A percentile compares a stretch with the other conserved stretches of the same genome.
Evolutionary conservation across 2,888 invertebrate species (phyloP).

Genomic region (Leptinotarsa rubiginosa): DNA sequence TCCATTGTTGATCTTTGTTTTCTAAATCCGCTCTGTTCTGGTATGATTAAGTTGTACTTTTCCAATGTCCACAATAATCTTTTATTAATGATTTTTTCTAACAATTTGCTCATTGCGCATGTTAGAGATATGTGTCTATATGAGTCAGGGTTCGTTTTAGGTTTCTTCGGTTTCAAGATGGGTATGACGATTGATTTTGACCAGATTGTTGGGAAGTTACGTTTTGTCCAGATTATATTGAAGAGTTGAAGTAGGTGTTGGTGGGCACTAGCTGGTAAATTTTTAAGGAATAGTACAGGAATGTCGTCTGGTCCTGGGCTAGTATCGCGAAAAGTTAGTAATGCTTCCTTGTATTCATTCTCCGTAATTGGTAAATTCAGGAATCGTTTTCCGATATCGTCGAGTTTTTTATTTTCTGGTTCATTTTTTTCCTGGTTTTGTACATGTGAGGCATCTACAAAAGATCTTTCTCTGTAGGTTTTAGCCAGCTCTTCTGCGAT

Average conservation of each 20-base stretch:
- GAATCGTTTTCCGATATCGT: not conserved
- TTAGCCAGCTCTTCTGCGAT: constrained; percentile 10
- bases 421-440: not conserved
- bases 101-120: constrained; percentile 29
- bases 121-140: constrained; percentile 41
- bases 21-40: constrained; percentile 37
- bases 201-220: constrained; percentile 31
- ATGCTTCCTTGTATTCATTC: constrained; percentile 19
- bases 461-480: constrained; percentile 16
- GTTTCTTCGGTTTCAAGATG: constrained; percentile 33
- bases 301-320: constrained; percentile 22
- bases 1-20: constrained; percentile 31
- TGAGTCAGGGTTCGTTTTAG: constrained; percentile 15
- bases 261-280: constrained; percentile 16
- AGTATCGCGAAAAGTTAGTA: constrained; percentile 2
- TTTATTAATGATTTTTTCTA: constrained; percentile 41
- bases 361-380: constrained; percentile 21
- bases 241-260: constrained; percentile 6
- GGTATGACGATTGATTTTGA: constrained; percentile 25
- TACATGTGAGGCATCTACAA: not conserved
- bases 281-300: constrained; percentile 8
- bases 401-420: not conserved
- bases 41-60: constrained; percentile 21
- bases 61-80: constrained; percentile 41
- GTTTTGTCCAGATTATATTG: constrained; percentile 27